A percentile compares a stretch with the other conserved stretches of the same genome.
Evolutionary conservation across 2,888 invertebrate species (phyloP).

Genomic region (Drosophila atripex): DNA sequence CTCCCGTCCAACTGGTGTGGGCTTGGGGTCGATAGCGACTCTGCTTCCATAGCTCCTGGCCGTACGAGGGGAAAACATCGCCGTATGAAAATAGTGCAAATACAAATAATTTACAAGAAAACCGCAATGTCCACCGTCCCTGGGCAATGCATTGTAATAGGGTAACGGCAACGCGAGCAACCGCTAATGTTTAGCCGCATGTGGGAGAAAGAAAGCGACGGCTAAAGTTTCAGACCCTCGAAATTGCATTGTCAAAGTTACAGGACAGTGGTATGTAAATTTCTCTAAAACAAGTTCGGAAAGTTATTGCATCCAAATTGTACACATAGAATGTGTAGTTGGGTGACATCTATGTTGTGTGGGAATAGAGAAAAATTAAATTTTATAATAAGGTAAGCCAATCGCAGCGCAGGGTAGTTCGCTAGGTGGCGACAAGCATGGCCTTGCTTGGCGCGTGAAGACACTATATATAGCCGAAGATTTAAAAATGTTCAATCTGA

Average conservation of each 20-base stretch:
- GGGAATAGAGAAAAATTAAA: no score
- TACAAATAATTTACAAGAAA: constrained; percentile 76
- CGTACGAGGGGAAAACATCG: constrained; percentile 50
- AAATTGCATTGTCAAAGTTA: constrained; percentile 58
- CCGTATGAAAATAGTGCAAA: constrained; percentile 64
- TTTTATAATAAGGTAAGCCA: no score
- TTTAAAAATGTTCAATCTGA: no score
- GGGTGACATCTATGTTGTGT: no score
- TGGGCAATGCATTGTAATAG: no score
- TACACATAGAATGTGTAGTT: not conserved
- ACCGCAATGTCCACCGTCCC: constrained; percentile 67
- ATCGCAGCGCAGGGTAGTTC: no score
- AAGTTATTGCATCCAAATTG: not conserved
- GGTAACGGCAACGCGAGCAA: constrained; percentile 48
- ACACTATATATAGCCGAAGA: no score
- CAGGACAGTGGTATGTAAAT: constrained; percentile 25
- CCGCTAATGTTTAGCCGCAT: constrained; percentile 76
- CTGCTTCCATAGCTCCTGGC: not conserved
- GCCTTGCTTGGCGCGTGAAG: no score
- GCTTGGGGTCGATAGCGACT: constrained; percentile 55
- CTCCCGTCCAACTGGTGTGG: constrained; percentile 36
- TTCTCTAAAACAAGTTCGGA: constrained; percentile 4
- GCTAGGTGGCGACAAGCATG: no score
- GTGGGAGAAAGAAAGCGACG: constrained; percentile 4
- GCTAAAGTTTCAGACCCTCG: constrained; percentile 38